A percentile compares a stretch with the other conserved stretches of the same genome.
These are phyloP conservation scores for Cynocephalus volans DNA, from an alignment of 2,113 vertebrate species.

Conservation along the genomic window DNA sequence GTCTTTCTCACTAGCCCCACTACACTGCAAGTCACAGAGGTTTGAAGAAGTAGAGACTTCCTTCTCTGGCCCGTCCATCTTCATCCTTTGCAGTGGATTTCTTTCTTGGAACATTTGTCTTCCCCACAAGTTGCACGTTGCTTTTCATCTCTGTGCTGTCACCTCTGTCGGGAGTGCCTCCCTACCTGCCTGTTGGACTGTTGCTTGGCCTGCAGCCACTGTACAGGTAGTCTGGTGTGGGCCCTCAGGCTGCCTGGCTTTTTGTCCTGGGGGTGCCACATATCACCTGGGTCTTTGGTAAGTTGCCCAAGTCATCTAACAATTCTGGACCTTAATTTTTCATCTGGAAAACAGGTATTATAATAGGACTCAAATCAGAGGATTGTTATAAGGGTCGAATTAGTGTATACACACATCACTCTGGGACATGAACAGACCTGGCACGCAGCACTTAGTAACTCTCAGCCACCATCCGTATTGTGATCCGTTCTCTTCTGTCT, in stretches of 20 bases:
- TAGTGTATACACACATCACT: neutral
- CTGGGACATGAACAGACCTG: neutral
- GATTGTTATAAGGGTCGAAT: neutral
- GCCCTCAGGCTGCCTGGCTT: neutral
- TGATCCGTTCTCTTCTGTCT: neutral
- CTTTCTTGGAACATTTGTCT: neutral
- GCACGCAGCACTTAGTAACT: neutral
- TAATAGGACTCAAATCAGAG: neutral
- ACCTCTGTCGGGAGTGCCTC: neutral
- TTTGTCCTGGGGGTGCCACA: neutral
- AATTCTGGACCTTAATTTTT: neutral
- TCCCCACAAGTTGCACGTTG: fast-evolving
- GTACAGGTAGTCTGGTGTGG: neutral
- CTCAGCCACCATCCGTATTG: fast-evolving
- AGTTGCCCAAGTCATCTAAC: neutral
- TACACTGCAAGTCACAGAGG: neutral
- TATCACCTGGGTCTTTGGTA: neutral
- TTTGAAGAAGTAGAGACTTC: neutral
- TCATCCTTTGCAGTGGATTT: neutral
- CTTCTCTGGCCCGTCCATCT: neutral
- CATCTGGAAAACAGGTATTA: neutral
- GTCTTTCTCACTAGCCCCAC: neutral
- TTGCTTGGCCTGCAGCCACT: neutral
- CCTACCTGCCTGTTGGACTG: neutral
- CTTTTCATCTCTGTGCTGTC: neutral